These are phyloP conservation scores for Maniola hyperantus DNA, from an alignment of 2,888 invertebrate species.

Conservation along the genomic window DNA sequence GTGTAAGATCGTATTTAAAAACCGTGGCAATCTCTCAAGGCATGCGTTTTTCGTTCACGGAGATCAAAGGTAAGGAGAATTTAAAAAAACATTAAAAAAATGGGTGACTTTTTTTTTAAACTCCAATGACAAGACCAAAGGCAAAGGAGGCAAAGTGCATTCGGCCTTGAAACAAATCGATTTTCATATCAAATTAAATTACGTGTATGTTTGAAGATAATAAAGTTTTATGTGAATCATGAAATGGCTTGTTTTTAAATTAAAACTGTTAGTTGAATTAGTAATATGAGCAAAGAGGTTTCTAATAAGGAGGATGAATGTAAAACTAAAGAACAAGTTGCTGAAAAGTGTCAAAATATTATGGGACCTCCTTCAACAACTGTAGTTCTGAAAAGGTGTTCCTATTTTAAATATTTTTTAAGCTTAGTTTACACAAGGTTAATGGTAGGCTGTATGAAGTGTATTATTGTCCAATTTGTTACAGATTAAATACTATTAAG, in stretches of 20 bases:
- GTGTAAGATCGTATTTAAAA: constrained; percentile 48
- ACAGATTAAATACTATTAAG: no score
- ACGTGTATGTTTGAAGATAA: neutral
- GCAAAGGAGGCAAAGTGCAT: constrained; percentile 3
- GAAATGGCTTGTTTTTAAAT: constrained; percentile 1
- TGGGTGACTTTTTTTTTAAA: neutral
- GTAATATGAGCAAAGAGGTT: constrained; percentile 8
- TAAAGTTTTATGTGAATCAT: neutral
- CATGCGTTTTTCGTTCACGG: constrained; percentile 47
- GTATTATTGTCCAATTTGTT: no score
- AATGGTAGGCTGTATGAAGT: neutral
- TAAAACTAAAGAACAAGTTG: constrained; percentile 21
- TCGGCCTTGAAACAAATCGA: constrained; percentile 10
- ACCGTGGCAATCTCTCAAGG: constrained; percentile 46
- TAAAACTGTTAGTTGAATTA: neutral
- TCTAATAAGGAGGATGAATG: constrained; percentile 2
- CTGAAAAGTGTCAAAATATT: constrained; percentile 13
- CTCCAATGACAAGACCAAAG: constrained; percentile 11
- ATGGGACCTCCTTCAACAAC: constrained; percentile 29
- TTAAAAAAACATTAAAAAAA: neutral
- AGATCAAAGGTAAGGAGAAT: constrained; percentile 40
- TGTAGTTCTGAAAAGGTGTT: constrained; percentile 17
- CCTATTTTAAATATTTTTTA: constrained; percentile 5
- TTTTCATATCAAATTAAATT: constrained; percentile 11
- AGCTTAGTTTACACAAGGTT: no score